Evolutionary conservation across 2,888 invertebrate genomes (phyloP), one percentile per base, ranked within the genome.

Genomic region (Standfussiana lucernea): DNA sequence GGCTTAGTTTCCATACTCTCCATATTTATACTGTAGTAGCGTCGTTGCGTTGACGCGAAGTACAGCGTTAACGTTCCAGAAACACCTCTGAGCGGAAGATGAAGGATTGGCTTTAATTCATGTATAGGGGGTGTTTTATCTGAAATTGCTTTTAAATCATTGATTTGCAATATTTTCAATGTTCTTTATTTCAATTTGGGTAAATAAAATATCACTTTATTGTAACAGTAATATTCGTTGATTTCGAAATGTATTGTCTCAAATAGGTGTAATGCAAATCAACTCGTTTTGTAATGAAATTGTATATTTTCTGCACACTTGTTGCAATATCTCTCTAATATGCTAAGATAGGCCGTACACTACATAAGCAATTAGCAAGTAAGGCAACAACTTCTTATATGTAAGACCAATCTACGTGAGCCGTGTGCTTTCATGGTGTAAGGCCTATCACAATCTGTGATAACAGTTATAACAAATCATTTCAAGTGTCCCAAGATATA

Each of bases 391-490:
- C 45, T 77, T 47, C 45, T 61, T 82, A 40, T 42, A 66, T 45
- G 50, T 15, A 77, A 80, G 32, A 77, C 45, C 82, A 76, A 53
- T 79, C 75, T 69, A 61, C 50, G 28, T 35, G 40, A 21, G 32
- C 28, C 21, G 62, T 42, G 10, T 67, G 64, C 67, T 83, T 69
- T 47, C 56, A 65, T 81, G 84, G 72, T 82, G 81, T 72, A 83
- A 11, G 72, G 69, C 79, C 79, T 82, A 79, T 53, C 72, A 42
- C 72, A 79, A 37, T 65, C 77, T 35, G 84, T 83, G 79, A 83
- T 83, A 83, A 82, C 81, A 83, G 81, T 83, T 35, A 79, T 83
- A 81, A 83, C 81, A 81, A 79, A 83, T 79, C 79, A 69, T 69
- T 79, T 72, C 35, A 73, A 72, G 59, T 72, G 71, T 82, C 72